phyloP scores from a whole-genome alignment of 2,113 vertebrate genomes.

The Megatriorchis doriae region DNA sequence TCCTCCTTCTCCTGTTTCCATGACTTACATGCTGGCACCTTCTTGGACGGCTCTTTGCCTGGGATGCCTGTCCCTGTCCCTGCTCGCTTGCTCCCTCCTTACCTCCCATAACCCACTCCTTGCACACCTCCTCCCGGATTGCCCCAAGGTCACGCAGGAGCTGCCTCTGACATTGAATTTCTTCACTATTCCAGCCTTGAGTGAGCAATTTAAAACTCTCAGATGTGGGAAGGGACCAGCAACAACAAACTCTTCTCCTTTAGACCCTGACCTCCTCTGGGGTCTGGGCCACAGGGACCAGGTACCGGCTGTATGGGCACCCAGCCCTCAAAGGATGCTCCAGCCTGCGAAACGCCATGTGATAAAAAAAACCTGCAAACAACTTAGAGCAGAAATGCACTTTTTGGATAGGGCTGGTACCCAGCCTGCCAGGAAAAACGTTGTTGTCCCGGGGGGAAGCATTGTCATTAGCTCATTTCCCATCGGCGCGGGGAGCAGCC shows the following conservation, averaged over 20 bases:
- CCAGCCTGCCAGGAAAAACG: background rate
- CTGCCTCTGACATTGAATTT: background rate
- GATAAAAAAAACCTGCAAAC: background rate
- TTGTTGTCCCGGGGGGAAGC: background rate
- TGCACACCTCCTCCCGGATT: background rate
- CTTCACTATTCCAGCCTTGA: background rate
- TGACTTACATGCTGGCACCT: background rate
- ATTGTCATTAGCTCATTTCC: background rate
- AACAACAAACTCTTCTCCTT: background rate
- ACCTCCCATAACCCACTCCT: background rate
- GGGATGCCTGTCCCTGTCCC: background rate
- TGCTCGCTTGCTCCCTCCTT: background rate
- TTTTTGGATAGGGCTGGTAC: background rate
- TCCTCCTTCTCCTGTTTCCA: background rate
- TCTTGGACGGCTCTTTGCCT: background rate
- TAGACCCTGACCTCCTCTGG: background rate
- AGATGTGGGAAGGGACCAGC: background rate
- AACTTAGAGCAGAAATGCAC: background rate
- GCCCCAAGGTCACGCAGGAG: background rate
- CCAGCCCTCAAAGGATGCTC: background rate
- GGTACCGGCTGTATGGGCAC: accelerated
- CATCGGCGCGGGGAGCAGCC: background rate
- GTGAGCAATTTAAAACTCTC: background rate
- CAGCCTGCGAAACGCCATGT: accelerated
- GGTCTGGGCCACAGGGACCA: background rate